A percentile compares a stretch with the other conserved stretches of the same genome.
These are phyloP conservation scores for Entosphenus tridentatus DNA, from an alignment of 2,113 vertebrate species.

Conservation along the genomic window DNA sequence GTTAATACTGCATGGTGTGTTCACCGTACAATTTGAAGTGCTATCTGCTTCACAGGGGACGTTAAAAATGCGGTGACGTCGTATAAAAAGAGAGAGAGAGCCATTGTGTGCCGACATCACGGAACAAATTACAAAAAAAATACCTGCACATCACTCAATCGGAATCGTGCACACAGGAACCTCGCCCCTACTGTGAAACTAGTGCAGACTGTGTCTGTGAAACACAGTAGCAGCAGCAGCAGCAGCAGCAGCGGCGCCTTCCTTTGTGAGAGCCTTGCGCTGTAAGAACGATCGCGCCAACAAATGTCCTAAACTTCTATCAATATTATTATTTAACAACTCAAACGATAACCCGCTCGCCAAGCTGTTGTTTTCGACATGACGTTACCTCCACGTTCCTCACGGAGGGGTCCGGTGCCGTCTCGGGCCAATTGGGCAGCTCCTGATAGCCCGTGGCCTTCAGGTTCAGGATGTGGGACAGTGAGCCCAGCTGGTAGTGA, in stretches of 20 bases:
- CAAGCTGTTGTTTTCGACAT: neutral
- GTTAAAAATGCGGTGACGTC: too few relatives aligned
- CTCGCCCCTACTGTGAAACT: neutral
- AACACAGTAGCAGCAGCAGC: neutral
- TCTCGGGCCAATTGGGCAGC: slow-evolving; percentile 72
- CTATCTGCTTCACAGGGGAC: too few relatives aligned
- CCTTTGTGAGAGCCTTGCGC: neutral
- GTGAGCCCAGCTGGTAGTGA: slow-evolving; percentile 84
- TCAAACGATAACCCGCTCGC: neutral
- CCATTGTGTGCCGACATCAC: too few relatives aligned
- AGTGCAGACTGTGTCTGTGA: neutral
- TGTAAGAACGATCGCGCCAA: too few relatives aligned
- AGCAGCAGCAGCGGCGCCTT: neutral
- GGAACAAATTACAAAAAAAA: too few relatives aligned
- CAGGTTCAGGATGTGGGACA: slow-evolving; percentile 80
- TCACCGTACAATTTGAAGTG: too few relatives aligned
- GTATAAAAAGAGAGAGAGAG: too few relatives aligned
- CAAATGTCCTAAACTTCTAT: neutral
- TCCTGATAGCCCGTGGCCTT: slow-evolving; percentile 94
- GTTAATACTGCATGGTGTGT: too few relatives aligned
- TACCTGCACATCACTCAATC: too few relatives aligned
- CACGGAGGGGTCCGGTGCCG: slow-evolving; percentile 81
- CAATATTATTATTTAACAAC: neutral
- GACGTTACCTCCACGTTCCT: slow-evolving; percentile 88
- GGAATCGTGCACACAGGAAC: too few relatives aligned